Conservation (phyloP, 2,888 invertebrate species). For the Portevinia maculata region DNA sequence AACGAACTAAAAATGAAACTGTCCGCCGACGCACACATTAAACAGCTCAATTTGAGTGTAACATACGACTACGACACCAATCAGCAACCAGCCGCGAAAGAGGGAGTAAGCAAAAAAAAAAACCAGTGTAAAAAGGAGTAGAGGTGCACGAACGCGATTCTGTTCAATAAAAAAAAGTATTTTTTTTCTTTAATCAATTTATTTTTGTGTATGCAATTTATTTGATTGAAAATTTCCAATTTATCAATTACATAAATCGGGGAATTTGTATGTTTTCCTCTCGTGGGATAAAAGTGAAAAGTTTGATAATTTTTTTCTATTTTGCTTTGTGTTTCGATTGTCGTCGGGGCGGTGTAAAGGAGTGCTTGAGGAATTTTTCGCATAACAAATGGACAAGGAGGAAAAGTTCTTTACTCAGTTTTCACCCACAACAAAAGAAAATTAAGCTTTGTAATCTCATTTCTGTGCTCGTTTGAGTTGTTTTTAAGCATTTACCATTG, state of each 20-base stretch:
- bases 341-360: conserved; percentile 31
- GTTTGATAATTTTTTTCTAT: conserved; percentile 8
- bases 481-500: conserved; percentile 43
- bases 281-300: conserved; percentile 37
- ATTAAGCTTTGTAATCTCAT: conserved; percentile 51
- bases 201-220: conserved; percentile 56
- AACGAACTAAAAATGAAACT: conserved; percentile 44
- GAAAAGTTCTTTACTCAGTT: conserved; percentile 8
- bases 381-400: conserved; percentile 9
- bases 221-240: conserved; percentile 34
- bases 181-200: conserved; percentile 49
- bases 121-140: conserved; percentile 27
- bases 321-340: conserved; percentile 22
- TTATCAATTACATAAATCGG: conserved; percentile 51
- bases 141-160: conserved; percentile 68
- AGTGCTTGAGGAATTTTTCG: conserved; percentile 34
- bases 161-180: conserved; percentile 38
- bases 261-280: conserved; percentile 34
- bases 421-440: conserved; percentile 66
- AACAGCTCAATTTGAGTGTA: conserved; percentile 47
- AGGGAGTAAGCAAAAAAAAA: conserved; percentile 56
- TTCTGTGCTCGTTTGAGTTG: conserved; percentile 4
- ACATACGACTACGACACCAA: too few species aligned
- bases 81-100: conserved; percentile 52
- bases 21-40: conserved; percentile 35